Evolutionary conservation across 1,140 invertebrate genomes (phyloP).

Genomic region (Heliconius melpomene): DNA sequence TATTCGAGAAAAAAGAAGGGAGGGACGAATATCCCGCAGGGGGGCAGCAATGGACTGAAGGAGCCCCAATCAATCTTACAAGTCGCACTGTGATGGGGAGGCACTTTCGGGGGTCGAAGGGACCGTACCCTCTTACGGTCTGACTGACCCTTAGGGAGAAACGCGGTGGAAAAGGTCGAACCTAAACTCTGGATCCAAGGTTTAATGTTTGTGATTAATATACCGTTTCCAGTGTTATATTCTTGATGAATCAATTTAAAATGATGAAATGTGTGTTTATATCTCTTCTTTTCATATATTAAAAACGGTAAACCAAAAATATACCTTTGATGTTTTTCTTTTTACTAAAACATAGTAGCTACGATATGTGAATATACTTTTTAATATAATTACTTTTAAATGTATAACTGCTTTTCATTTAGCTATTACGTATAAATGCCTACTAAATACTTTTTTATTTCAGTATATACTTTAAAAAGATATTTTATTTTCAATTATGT

Average conservation of each 20-base stretch:
- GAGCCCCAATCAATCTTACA: constrained; percentile 81
- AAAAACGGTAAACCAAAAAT: constrained; percentile 14
- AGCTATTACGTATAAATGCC: neutral
- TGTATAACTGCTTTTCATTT: neutral
- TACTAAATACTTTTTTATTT: neutral
- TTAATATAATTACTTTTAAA: constrained; percentile 15
- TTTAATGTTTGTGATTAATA: constrained; percentile 59
- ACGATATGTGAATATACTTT: constrained; percentile 1
- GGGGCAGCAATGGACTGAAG: constrained; percentile 78
- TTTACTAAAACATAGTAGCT: constrained; percentile 4
- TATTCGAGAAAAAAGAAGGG: constrained; percentile 76
- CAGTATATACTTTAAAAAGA: neutral
- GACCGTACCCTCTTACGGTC: constrained; percentile 73
- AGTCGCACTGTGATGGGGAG: constrained; percentile 67
- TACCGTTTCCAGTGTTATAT: constrained; percentile 44
- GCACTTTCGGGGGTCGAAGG: constrained; percentile 69
- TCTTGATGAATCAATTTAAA: constrained; percentile 35
- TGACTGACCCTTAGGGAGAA: constrained; percentile 70
- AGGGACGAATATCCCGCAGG: constrained; percentile 68
- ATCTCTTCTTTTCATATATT: constrained; percentile 22
- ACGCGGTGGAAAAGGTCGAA: constrained; percentile 61
- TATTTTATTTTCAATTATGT: neutral
- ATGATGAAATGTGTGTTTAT: constrained; percentile 26
- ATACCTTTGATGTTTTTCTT: constrained; percentile 14
- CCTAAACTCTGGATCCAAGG: constrained; percentile 65